Evolutionary conservation across 2,113 vertebrate species (phyloP).

Genomic region (Halichoeres trimaculatus): DNA sequence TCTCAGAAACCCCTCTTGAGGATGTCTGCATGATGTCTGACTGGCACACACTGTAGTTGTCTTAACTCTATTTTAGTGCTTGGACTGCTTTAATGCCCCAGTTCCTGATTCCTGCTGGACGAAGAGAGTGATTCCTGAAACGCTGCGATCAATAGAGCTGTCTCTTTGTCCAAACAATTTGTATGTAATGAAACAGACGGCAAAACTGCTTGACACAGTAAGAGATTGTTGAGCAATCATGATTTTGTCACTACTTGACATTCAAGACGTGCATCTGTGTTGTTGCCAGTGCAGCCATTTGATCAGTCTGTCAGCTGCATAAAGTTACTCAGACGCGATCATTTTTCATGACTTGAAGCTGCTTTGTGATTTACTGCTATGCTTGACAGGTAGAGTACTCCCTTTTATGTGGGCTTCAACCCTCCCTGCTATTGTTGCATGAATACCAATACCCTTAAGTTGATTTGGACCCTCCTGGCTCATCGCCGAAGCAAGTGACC

Average conservation of each 20-base stretch:
- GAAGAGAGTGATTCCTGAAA: slow-evolving; percentile 33
- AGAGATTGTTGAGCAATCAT: slow-evolving; percentile 3
- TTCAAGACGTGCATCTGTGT: slow-evolving; percentile 40
- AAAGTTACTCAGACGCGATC: slow-evolving; percentile 11
- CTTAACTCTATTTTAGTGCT: slow-evolving; percentile 37
- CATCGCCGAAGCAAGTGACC: neutral
- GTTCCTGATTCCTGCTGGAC: slow-evolving; percentile 38
- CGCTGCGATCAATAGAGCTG: slow-evolving; percentile 57
- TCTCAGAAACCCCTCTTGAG: slow-evolving; percentile 10
- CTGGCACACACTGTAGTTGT: slow-evolving; percentile 20
- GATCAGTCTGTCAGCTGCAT: slow-evolving; percentile 33
- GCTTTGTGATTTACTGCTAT: slow-evolving; percentile 34
- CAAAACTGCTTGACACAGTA: slow-evolving; percentile 5
- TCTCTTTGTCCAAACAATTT: slow-evolving; percentile 34
- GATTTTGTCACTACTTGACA: slow-evolving; percentile 32
- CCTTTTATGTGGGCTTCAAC: neutral
- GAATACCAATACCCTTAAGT: slow-evolving; percentile 4
- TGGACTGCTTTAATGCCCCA: slow-evolving; percentile 25
- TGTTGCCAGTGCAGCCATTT: slow-evolving; percentile 29
- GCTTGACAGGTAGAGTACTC: slow-evolving; percentile 23
- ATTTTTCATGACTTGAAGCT: slow-evolving; percentile 33
- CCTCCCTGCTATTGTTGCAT: neutral
- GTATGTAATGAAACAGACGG: neutral
- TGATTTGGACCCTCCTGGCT: neutral
- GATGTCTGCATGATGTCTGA: slow-evolving; percentile 30